Evolutionary conservation across 1,140 invertebrate species (phyloP).

Genomic region (Capitella teleta): DNA sequence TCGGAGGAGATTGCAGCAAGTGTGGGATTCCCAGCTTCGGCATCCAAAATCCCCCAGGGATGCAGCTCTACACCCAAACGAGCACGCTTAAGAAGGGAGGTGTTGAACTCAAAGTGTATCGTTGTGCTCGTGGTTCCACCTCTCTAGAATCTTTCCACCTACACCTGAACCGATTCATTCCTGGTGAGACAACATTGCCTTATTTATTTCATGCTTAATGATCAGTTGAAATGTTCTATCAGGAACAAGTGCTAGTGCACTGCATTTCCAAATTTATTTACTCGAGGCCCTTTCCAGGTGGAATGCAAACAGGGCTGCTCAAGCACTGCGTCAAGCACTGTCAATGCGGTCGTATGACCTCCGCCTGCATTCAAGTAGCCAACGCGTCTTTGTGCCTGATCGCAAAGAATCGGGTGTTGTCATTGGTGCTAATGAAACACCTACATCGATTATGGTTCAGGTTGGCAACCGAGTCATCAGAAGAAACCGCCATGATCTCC

Average conservation of each 20-base stretch:
- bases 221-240: no score
- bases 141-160: conserved; percentile 19
- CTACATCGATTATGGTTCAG: no score
- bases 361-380: neutral
- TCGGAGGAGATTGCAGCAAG: conserved; percentile 13
- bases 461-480: no score
- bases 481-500: no score
- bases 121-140: conserved; percentile 15
- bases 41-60: conserved; percentile 18
- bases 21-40: conserved; percentile 15
- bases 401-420: no score
- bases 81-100: conserved; percentile 14
- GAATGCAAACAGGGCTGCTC: conserved; percentile 15
- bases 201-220: no score
- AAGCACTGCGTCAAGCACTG: neutral
- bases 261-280: conserved; percentile 17
- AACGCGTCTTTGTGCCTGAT: no score
- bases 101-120: neutral
- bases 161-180: conserved; percentile 17
- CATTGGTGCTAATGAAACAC: no score
- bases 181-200: no score
- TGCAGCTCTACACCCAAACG: conserved; percentile 15
- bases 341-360: neutral
- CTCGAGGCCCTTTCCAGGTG: conserved; percentile 17
- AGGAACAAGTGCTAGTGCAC: conserved; percentile 14